Percentiles rank a stretch among this genome's conserved stretches.
Evolutionary conservation across 1,140 invertebrate species (phyloP).

Genomic region (Camponotus floridanus): DNA sequence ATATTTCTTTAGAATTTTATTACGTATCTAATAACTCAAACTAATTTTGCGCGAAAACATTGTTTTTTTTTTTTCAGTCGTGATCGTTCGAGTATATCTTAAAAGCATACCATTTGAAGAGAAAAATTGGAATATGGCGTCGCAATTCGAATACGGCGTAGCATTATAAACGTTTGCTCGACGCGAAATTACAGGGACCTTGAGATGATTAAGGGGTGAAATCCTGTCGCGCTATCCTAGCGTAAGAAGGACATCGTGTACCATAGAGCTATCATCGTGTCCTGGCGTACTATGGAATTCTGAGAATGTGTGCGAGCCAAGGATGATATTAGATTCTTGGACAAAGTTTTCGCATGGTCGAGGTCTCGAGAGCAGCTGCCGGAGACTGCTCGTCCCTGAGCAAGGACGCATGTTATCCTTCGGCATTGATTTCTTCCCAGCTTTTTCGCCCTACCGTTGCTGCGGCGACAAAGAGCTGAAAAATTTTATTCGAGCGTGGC

Average conservation of each 20-base stretch:
- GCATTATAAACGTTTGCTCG: conserved; percentile 45
- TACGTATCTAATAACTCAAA: neutral
- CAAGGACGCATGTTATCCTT: conserved; percentile 73
- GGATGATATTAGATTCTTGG: conserved; percentile 86
- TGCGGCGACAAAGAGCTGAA: conserved; percentile 50
- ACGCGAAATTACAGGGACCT: conserved; percentile 33
- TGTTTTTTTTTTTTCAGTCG: neutral
- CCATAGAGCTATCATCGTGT: conserved; percentile 73
- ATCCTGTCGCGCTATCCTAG: conserved; percentile 41
- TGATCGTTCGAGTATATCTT: neutral
- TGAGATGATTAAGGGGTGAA: conserved; percentile 59
- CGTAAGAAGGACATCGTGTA: conserved; percentile 33
- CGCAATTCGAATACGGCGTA: neutral
- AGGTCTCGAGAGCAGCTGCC: conserved; percentile 75
- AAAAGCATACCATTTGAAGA: neutral
- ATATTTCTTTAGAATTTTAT: neutral
- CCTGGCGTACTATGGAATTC: conserved; percentile 76
- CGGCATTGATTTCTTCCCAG: conserved; percentile 74
- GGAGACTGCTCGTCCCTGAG: conserved; percentile 68
- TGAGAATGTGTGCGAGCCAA: conserved; percentile 83
- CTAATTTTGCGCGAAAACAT: neutral
- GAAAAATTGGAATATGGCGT: neutral
- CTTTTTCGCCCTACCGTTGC: conserved; percentile 50
- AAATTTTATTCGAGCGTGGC: conserved; percentile 27
- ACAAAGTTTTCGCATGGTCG: conserved; percentile 84